phyloP scores from a whole-genome alignment of 2,888 invertebrate species.

The Pseudeuparius sepicola region DNA sequence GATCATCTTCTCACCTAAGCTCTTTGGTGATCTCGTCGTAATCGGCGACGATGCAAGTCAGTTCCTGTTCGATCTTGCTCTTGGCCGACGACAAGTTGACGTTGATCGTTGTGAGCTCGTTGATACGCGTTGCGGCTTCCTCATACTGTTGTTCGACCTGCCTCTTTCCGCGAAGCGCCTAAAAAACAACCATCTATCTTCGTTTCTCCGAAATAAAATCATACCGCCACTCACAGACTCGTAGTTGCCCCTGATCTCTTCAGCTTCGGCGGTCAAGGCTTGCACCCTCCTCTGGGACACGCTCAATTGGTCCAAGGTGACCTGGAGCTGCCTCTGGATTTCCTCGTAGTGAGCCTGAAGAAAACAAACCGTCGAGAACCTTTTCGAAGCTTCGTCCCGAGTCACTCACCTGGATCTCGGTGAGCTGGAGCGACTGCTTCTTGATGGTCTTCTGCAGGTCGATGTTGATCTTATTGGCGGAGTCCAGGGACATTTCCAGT shows the following conservation, averaged over 20 bases:
- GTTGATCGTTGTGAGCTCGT: slow-evolving; percentile 90
- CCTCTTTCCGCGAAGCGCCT: slow-evolving; percentile 89
- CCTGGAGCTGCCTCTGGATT: slow-evolving; percentile 89
- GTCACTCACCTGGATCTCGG: too few relatives aligned
- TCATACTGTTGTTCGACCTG: slow-evolving; percentile 82
- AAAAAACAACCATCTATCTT: too few relatives aligned
- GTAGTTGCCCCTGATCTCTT: slow-evolving; percentile 88
- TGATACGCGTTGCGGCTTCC: slow-evolving; percentile 85
- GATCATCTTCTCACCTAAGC: too few relatives aligned
- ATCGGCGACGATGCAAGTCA: slow-evolving; percentile 83
- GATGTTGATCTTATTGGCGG: slow-evolving; percentile 96
- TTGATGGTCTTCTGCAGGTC: slow-evolving; percentile 96
- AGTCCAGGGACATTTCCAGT: slow-evolving; percentile 91
- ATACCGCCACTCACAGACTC: slow-evolving; percentile 52
- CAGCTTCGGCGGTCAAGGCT: slow-evolving; percentile 87
- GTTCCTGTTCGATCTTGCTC: slow-evolving; percentile 91
- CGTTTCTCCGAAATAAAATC: too few relatives aligned
- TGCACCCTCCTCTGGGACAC: slow-evolving; percentile 85
- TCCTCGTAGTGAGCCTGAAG: slow-evolving; percentile 96
- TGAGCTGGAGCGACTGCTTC: slow-evolving; percentile 87
- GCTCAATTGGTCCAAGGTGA: slow-evolving; percentile 87
- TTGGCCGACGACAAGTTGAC: slow-evolving; percentile 90
- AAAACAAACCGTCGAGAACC: too few relatives aligned
- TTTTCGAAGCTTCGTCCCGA: too few relatives aligned
- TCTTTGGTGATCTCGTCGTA: slow-evolving; percentile 98